These are phyloP conservation scores for Tachycineta bicolor DNA, from an alignment of 2,113 vertebrate genomes.

Conservation along the genomic window DNA sequence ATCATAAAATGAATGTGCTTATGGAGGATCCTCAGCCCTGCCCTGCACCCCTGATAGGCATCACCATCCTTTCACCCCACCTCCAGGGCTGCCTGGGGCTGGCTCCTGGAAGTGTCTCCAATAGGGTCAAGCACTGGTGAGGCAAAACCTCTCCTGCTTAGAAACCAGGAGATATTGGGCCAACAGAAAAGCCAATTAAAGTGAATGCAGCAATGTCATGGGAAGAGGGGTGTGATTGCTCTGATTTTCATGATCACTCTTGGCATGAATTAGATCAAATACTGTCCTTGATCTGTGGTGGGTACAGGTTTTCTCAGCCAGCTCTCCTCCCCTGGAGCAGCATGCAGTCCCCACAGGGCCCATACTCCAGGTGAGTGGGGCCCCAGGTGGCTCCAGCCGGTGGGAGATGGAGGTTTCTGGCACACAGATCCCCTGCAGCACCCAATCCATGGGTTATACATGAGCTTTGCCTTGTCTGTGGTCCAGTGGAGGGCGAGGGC, in stretches of 20 bases:
- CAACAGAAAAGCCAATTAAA: neutral
- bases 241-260: neutral
- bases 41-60: neutral
- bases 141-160: neutral
- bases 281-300: neutral
- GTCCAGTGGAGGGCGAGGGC: accelerated
- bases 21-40: accelerated
- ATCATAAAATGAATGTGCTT: neutral
- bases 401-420: neutral
- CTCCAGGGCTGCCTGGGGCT: neutral
- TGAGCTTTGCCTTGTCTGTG: neutral
- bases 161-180: neutral
- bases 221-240: neutral
- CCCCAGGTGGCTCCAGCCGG: neutral
- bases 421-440: neutral
- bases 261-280: neutral
- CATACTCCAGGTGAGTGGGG: accelerated
- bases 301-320: neutral
- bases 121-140: neutral
- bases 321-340: neutral
- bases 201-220: accelerated
- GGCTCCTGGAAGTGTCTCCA: neutral
- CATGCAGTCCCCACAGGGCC: too few relatives aligned
- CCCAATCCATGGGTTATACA: accelerated
- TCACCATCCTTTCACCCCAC: neutral